phyloP scores from a whole-genome alignment of 2,113 vertebrate genomes.

The Dendropsophus ebraccatus region DNA sequence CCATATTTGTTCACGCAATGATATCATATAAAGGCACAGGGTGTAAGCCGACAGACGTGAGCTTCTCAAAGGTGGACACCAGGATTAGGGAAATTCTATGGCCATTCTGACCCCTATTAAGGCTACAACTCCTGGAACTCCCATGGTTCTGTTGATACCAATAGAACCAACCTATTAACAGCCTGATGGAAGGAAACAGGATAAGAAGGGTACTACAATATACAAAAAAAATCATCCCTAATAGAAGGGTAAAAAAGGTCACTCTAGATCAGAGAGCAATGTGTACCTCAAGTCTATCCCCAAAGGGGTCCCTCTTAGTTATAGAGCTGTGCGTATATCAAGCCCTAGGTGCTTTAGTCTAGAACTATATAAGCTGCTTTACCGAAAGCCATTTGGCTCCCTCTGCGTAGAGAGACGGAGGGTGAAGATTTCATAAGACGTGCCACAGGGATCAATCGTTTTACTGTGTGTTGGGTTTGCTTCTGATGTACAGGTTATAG shows the following conservation, averaged over 20 bases:
- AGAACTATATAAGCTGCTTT: constrained; percentile 4
- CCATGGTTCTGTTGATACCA: neutral
- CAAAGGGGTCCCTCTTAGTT: neutral
- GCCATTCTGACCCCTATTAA: neutral
- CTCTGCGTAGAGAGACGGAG: neutral
- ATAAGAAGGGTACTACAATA: neutral
- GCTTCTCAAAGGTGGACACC: neutral
- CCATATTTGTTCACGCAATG: neutral
- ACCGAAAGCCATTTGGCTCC: neutral
- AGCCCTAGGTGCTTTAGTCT: neutral
- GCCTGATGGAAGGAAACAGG: neutral
- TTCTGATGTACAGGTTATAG: constrained; percentile 10
- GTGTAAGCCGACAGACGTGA: neutral
- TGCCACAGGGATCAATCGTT: neutral
- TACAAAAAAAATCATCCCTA: too few species aligned
- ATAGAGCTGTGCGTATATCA: neutral
- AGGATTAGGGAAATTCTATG: neutral
- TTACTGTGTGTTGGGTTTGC: neutral
- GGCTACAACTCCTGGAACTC: neutral
- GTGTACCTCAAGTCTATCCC: neutral
- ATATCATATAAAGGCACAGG: neutral
- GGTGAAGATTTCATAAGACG: neutral
- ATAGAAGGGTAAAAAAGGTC: too few species aligned
- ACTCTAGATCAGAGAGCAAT: too few species aligned
- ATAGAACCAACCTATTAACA: neutral